phyloP scores from a whole-genome alignment of 1,140 invertebrate species.

The Lasioglossum baleicum region DNA sequence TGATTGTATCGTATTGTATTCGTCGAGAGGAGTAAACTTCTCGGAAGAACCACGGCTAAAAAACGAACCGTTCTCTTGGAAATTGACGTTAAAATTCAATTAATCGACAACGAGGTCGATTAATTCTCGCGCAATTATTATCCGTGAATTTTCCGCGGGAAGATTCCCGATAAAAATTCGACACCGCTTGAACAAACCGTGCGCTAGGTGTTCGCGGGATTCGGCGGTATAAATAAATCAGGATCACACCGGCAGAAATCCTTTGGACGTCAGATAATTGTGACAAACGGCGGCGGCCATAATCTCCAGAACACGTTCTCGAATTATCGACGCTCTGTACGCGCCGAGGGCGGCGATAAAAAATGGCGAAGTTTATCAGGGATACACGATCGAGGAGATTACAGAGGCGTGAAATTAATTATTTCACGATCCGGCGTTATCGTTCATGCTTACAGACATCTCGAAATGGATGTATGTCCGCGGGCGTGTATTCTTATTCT shows the following conservation, averaged over 20 bases:
- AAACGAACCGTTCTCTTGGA: too few relatives aligned
- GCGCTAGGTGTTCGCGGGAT: not conserved
- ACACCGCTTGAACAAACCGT: not conserved
- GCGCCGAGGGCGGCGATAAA: not conserved
- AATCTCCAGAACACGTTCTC: constrained; percentile 6
- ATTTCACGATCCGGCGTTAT: constrained; percentile 31
- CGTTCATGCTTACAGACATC: not conserved
- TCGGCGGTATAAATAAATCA: not conserved
- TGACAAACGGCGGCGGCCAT: not conserved
- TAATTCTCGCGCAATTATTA: too few relatives aligned
- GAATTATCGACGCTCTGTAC: constrained; percentile 15
- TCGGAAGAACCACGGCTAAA: too few relatives aligned
- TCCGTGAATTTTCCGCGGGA: too few relatives aligned
- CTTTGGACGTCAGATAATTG: constrained; percentile 11
- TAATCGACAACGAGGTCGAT: too few relatives aligned
- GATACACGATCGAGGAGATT: constrained; percentile 6
- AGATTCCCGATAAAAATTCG: not conserved
- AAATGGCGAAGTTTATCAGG: constrained; percentile 8
- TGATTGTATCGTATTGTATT: too few relatives aligned
- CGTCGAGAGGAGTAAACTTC: too few relatives aligned
- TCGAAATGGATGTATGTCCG: constrained; percentile 22
- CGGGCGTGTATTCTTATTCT: constrained; percentile 18
- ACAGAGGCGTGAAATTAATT: constrained; percentile 45
- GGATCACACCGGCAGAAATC: not conserved
- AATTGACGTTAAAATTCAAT: too few relatives aligned